Base-by-base conservation (phyloP, 2,888 invertebrate genomes). In the Athalia circularis region DNA sequence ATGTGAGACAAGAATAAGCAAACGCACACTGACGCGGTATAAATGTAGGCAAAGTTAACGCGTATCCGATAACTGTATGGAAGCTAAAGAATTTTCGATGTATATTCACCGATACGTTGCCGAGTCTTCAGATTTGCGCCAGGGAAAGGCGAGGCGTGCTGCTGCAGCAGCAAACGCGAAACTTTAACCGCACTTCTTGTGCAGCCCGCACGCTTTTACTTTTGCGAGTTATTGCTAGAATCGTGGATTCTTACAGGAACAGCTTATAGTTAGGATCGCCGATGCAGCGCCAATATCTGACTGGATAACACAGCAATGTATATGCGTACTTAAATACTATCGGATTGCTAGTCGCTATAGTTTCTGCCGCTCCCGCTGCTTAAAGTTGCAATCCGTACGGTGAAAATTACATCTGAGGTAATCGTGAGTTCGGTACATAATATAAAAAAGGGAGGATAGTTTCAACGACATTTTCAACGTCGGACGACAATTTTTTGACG, bases 141-240 rank as follows among this genome's bases (percentile, higher is more conserved):
- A 7, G 52, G 13, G 65, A 11, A 48, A 48, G 50, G 64, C 29
- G n/a, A 70, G 45, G 70, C 70, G 43, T 45, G 13, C 15, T 11
- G n/a, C 5, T 11, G 15, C 70, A 43, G 29, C 29, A 50, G 11
- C 70, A 70, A 43, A 45, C 70, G 70, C 29, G 43, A 45, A 50
- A 47, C 72, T 72, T 15, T 29, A 29, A 29, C 29, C 29, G 29
- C 2, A 29, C 29, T 29, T 29, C 29, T 29, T 29, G 29, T 29
- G 29, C 29, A 29, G 29, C 29, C 29, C 29, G 72, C 59, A 29
- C 50, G 75, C 75, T 75, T 75, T 75, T 75, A 75, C 75, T 75
- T 75, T 75, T 13, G 50, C 75, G 43, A 75, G 75, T 75, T 75
- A 75, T 75, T 75, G 75, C 75, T 75, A 50, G 75, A 75, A 64